Evolutionary conservation across 2,888 invertebrate species (phyloP), one percentile per base, ranked within the genome.

Genomic region (Drosophila anomalata): DNA sequence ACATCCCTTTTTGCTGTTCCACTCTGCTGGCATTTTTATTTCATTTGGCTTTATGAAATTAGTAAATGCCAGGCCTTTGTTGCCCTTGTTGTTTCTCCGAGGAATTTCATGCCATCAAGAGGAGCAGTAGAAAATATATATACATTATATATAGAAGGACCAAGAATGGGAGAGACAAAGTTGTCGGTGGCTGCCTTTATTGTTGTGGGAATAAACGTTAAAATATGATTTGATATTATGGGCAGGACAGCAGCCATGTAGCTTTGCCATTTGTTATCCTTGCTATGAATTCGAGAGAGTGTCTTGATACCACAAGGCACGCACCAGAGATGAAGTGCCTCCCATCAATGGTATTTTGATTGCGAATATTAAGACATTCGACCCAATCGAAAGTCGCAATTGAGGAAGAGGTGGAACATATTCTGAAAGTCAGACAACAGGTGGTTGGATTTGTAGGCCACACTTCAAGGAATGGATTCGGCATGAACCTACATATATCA

Each of bases 201-300:
- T 61, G 58, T 52, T 54, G 60, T 52, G 59, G 66, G 68, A 58
- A 75, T 72, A 76, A 79, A 82, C 78, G 86, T 79, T 73, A 77
- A 83, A 80, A 83, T 82, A 86, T 82, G 82, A 83, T 82, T 86
- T 85, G 63, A 77, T 83, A 78, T 82, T 86, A 86, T 77, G 83
- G 82, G 71, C 68, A 63, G 62, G 79, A 69, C 76, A 72, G 76
- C 66, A 77, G 72, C 55, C 83, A 82, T 82, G 80, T 82, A 79
- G 76, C 79, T 70, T 75, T 75, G 65, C 75, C 83, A 82, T 85
- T 82, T 82, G 83, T 81, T 81, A 82, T 86, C 77, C 77, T 79
- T 70, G 70, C 79, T 74, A 85, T 79, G 85, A 75, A 77, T 80
- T 41, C 68, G 42, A 41, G 70, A 31, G 29, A 61, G 60, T 48